Conservation (phyloP, 2,797 vertebrate species). For the Hipposideros larvatus region DNA sequence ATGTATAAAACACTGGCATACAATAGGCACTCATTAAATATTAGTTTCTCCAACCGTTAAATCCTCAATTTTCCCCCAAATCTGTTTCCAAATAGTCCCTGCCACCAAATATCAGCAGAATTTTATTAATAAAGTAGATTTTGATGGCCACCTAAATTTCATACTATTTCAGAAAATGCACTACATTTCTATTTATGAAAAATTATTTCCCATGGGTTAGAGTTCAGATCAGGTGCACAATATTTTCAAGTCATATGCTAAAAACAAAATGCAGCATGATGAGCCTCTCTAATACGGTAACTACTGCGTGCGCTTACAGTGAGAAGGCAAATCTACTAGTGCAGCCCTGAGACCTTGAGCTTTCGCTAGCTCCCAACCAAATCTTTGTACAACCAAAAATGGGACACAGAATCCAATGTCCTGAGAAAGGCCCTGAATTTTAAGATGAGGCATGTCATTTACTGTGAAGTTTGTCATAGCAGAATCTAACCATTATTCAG, state of each 20-base stretch:
- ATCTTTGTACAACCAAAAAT: not conserved
- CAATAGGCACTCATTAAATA: not conserved
- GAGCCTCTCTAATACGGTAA: conserved; percentile 35
- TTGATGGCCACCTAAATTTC: conserved; percentile 55
- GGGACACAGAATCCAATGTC: not conserved
- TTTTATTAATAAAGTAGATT: conserved; percentile 68
- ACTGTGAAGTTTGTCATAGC: conserved; percentile 62
- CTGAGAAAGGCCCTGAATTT: conserved; percentile 19
- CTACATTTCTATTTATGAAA: conserved; percentile 70
- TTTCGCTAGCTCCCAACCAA: not conserved
- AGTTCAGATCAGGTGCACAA: conserved; percentile 66
- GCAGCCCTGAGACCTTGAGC: not conserved
- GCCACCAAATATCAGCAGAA: not conserved
- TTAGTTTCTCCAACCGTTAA: conserved; percentile 54
- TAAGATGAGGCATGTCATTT: conserved; percentile 57
- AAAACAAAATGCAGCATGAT: conserved; percentile 70
- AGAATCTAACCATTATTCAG: conserved; percentile 48
- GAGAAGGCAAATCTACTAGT: conserved; percentile 34
- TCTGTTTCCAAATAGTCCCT: not conserved
- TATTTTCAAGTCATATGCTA: conserved; percentile 72
- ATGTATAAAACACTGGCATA: conserved; percentile 1
- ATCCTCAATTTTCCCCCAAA: conserved; percentile 43
- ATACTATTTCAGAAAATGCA: conserved; percentile 68
- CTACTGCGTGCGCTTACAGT: conserved; percentile 15
- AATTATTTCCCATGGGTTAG: conserved; percentile 68